Evolutionary conservation across 2,113 vertebrate species (phyloP).

Genomic region (Hucho hucho): DNA sequence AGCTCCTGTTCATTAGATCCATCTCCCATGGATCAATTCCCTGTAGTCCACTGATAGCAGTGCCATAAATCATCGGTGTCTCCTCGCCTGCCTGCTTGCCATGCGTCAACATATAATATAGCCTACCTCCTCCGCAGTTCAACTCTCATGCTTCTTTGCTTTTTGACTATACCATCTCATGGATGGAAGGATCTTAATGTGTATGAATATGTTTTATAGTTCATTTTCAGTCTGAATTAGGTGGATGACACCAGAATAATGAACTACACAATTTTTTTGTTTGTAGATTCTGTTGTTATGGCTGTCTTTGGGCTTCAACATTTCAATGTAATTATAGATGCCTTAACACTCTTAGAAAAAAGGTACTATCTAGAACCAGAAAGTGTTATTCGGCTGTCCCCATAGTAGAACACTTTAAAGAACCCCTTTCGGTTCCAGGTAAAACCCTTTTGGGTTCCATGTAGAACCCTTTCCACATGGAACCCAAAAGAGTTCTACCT

Average conservation of each 20-base stretch:
- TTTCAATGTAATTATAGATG: constrained; percentile 18
- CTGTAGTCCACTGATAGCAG: not conserved
- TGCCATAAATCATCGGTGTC: constrained; percentile 16
- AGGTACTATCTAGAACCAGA: too few species aligned
- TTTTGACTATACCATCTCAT: not conserved
- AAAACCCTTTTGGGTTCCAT: too few species aligned
- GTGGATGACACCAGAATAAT: not conserved
- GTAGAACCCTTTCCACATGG: too few species aligned
- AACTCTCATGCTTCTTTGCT: not conserved
- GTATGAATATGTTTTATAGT: not conserved
- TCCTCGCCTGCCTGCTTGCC: constrained; percentile 35
- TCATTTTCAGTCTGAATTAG: not conserved
- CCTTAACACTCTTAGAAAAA: constrained; percentile 2
- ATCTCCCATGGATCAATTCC: constrained; percentile 35
- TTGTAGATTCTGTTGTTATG: not conserved
- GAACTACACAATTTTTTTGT: not conserved
- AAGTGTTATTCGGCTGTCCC: too few species aligned
- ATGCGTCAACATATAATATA: not conserved
- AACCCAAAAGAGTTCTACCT: too few species aligned
- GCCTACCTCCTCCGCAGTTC: not conserved
- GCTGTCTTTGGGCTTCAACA: not conserved
- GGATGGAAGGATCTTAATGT: not conserved
- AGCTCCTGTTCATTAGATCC: constrained; percentile 60
- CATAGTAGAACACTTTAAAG: too few species aligned
- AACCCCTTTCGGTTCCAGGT: too few species aligned